phyloP scores from a whole-genome alignment of 2,113 vertebrate species.

The Albula glossodonta region DNA sequence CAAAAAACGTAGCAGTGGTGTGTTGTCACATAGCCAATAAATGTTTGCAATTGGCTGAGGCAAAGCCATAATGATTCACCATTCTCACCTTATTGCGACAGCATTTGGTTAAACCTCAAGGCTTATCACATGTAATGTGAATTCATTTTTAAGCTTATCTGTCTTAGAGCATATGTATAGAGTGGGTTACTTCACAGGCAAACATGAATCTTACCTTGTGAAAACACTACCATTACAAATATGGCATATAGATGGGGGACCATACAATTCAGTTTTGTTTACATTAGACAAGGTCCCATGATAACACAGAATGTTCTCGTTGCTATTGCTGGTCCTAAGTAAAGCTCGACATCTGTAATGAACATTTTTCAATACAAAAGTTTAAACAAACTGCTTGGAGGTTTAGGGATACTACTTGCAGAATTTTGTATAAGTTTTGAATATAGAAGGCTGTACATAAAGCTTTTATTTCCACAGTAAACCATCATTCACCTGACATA shows the following conservation, averaged over 20 bases:
- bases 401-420: not conserved
- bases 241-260: not conserved
- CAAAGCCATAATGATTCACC: not conserved
- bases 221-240: not conserved
- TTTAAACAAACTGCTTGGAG: not conserved
- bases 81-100: not conserved
- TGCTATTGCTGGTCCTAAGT: too few species aligned
- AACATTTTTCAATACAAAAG: not conserved
- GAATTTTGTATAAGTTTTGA: not conserved
- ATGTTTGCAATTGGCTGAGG: not conserved
- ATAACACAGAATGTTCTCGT: too few species aligned
- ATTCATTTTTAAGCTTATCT: too few species aligned
- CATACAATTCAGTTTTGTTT: not conserved
- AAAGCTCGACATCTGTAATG: not conserved
- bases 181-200: not conserved
- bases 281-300: too few species aligned
- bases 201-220: not conserved
- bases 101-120: not conserved
- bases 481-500: slow-evolving; percentile 25
- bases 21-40: not conserved
- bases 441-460: not conserved
- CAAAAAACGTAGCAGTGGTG: slow-evolving; percentile 3
- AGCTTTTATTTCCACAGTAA: not conserved
- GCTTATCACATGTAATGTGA: not conserved
- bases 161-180: too few species aligned